Evolutionary conservation across 1,140 invertebrate species (phyloP).

Genomic region (Amphibalanus amphitrite): DNA sequence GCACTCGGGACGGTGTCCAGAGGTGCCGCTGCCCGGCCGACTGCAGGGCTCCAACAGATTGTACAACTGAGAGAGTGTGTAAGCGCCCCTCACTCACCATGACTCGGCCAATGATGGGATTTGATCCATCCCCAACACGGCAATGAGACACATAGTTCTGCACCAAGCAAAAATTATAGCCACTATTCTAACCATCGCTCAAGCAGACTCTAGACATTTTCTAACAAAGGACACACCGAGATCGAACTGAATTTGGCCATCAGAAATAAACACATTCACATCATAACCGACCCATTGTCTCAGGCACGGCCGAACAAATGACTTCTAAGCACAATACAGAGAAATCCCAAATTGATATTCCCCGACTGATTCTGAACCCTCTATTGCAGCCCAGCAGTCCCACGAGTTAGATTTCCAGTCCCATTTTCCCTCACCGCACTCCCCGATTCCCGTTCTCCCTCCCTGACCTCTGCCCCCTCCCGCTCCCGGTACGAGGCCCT

Average conservation of each 20-base stretch:
- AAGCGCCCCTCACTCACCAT: not conserved
- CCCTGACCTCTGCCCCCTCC: not conserved
- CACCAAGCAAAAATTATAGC: not conserved
- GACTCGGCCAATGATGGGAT: not conserved
- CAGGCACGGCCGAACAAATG: not conserved
- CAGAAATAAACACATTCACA: not conserved
- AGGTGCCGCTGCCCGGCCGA: too few relatives aligned
- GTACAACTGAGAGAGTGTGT: not conserved
- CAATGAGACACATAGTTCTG: not conserved
- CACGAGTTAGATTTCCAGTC: too few relatives aligned
- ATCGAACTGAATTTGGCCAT: not conserved
- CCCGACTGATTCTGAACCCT: too few relatives aligned
- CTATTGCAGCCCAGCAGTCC: too few relatives aligned
- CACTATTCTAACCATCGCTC: not conserved
- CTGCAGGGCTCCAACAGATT: not conserved
- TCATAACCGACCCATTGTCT: not conserved
- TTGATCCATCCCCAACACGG: not conserved
- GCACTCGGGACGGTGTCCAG: too few relatives aligned
- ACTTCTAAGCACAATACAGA: too few relatives aligned
- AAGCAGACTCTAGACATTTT: not conserved
- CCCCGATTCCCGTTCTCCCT: not conserved
- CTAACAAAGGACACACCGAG: not conserved
- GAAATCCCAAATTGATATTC: too few relatives aligned
- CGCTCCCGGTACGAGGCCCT: not conserved
- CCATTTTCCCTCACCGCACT: not conserved